Conservation (phyloP, 2,797 vertebrate species). For the Ptychobarbus kaznakovi region DNA sequence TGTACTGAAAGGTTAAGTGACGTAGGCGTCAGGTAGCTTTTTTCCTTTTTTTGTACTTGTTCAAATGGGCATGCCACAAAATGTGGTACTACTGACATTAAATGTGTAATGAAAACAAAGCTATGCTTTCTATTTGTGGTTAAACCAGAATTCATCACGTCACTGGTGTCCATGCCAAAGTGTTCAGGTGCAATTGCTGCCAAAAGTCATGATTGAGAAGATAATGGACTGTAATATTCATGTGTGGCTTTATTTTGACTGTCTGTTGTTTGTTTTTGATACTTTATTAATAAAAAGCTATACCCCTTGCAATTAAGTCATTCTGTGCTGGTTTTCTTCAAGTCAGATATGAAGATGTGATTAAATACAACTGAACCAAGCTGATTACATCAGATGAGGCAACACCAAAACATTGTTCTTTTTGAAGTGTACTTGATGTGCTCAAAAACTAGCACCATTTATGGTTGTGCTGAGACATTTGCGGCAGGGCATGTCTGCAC, state of each 20-base stretch:
- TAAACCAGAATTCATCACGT: not conserved
- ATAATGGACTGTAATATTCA: not conserved
- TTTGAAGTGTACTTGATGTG: not conserved
- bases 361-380: not conserved
- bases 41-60: not conserved
- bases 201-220: constrained; percentile 1
- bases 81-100: constrained; percentile 37
- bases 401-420: not conserved
- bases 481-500: constrained; percentile 27
- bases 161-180: not conserved
- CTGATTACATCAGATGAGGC: not conserved
- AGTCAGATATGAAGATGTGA: not conserved
- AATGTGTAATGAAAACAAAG: constrained; percentile 35
- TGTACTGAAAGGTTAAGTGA: constrained; percentile 6
- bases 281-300: constrained; percentile 50
- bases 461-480: constrained; percentile 12
- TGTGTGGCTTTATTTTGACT: constrained; percentile 24
- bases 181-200: constrained; percentile 4
- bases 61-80: constrained; percentile 15
- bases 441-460: not conserved
- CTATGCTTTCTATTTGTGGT: not conserved
- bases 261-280: constrained; percentile 55
- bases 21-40: constrained; percentile 33
- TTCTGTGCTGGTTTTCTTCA: not conserved
- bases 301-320: not conserved